Conservation (phyloP, 2,113 vertebrate species). For the Brienomyrus longianalis region DNA sequence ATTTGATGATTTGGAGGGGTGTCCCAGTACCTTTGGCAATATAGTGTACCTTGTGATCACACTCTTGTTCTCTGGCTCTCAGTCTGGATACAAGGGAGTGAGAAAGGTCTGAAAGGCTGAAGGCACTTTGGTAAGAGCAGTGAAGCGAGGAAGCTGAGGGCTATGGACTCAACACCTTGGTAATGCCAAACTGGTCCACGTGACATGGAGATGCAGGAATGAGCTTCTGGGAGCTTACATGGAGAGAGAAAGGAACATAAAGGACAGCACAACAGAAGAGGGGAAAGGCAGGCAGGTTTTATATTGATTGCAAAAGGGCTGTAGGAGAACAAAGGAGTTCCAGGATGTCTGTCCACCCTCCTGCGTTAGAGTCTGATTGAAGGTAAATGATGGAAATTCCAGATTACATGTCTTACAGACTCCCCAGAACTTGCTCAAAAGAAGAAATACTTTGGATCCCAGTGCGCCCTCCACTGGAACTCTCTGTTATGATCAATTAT, state of each 20-base stretch:
- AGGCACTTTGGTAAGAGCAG: neutral
- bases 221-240: neutral
- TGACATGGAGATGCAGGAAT: neutral
- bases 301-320: neutral
- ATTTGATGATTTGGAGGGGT: no score
- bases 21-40: no score
- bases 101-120: neutral
- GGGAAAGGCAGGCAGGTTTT: neutral
- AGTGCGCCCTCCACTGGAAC: neutral
- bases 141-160: neutral
- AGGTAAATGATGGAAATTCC: neutral
- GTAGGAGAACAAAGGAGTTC: neutral
- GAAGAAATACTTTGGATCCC: neutral
- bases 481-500: neutral
- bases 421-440: neutral
- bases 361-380: neutral
- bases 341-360: neutral
- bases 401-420: neutral
- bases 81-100: neutral
- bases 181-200: neutral
- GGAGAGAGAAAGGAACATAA: neutral
- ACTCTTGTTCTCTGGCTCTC: neutral
- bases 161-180: neutral
- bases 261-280: neutral
- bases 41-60: neutral